Evolutionary conservation across 2,888 invertebrate species (phyloP).

Genomic region (Mayetiola destructor): DNA sequence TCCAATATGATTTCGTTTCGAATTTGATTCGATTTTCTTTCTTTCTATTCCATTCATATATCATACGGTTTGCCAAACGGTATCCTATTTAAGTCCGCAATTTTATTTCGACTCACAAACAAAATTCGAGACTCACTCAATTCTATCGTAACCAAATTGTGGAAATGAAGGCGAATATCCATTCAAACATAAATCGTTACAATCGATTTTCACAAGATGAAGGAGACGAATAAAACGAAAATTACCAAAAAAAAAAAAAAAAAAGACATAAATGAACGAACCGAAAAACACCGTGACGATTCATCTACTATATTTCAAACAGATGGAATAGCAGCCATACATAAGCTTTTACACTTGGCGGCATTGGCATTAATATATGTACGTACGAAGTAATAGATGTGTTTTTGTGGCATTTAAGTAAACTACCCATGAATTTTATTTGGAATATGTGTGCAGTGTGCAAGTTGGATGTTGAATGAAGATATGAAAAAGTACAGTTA

Average conservation of each 20-base stretch:
- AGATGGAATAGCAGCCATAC: no score
- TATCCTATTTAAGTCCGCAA: conserved; percentile 9
- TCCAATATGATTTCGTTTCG: background rate
- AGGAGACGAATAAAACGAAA: no score
- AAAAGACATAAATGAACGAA: no score
- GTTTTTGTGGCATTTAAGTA: background rate
- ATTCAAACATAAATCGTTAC: conserved; percentile 5
- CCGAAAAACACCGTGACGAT: conserved; percentile 1
- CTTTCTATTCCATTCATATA: background rate
- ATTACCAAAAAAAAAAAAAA: no score
- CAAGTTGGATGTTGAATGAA: no score
- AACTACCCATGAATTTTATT: conserved; percentile 13
- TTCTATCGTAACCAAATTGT: background rate
- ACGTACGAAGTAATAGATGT: background rate
- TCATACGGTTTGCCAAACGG: background rate
- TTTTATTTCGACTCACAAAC: conserved; percentile 9
- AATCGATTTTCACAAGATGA: conserved; percentile 6
- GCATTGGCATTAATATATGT: conserved; percentile 2
- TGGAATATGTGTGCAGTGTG: background rate
- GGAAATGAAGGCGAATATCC: conserved; percentile 5
- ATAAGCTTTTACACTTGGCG: no score
- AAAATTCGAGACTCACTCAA: conserved; percentile 1
- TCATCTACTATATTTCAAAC: no score
- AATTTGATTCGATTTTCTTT: background rate
- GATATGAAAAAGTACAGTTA: no score